Evolutionary conservation across 2,113 vertebrate genomes (phyloP).

Genomic region (Potamarius usumacintae): DNA sequence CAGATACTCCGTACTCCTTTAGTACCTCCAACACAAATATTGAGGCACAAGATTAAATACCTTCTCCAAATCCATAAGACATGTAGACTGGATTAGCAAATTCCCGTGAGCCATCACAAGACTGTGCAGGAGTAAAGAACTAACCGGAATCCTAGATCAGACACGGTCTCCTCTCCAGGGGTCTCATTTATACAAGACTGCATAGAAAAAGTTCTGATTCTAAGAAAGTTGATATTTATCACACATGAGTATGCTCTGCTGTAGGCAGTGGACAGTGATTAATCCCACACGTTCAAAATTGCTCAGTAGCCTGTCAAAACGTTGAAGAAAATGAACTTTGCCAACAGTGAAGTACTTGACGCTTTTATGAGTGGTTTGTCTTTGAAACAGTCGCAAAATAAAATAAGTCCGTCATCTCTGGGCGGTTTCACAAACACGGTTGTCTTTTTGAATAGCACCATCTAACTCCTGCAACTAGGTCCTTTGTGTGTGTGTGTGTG

Average conservation of each 20-base stretch:
- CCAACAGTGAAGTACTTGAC: not conserved
- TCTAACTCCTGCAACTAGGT: too few relatives aligned
- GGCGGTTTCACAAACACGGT: too few relatives aligned
- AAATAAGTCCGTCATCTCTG: not conserved
- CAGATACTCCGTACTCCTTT: not conserved
- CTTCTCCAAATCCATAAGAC: not conserved
- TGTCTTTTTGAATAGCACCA: too few relatives aligned
- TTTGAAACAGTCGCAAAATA: not conserved
- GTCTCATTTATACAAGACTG: not conserved
- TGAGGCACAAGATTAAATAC: not conserved
- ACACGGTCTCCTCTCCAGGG: not conserved
- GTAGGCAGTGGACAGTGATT: not conserved
- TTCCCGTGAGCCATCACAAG: not conserved
- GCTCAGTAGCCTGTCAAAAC: not conserved
- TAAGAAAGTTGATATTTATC: not conserved
- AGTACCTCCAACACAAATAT: not conserved
- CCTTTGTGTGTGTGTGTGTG: too few relatives aligned
- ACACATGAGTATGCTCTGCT: not conserved
- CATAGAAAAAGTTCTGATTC: not conserved
- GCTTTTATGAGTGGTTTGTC: not conserved
- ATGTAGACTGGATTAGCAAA: not conserved
- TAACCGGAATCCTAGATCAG: not conserved
- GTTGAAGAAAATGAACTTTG: not conserved
- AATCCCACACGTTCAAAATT: not conserved
- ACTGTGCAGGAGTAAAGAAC: not conserved